These are phyloP conservation scores for Macroglossus sobrinus DNA, from an alignment of 2,113 vertebrate species.

Conservation along the genomic window DNA sequence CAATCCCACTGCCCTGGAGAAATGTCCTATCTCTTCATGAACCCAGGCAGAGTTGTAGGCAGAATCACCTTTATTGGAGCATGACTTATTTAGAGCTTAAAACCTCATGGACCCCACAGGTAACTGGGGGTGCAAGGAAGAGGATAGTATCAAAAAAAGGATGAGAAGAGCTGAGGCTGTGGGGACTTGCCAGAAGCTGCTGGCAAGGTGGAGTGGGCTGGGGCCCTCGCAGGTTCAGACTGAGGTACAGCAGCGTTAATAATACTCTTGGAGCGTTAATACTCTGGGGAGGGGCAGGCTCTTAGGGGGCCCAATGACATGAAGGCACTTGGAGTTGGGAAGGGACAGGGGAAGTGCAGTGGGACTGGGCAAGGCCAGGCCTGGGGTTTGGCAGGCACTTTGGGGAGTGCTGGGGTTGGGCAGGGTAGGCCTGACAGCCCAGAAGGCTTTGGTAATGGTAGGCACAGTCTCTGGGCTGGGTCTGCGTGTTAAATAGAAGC, in stretches of 20 bases:
- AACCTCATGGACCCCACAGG: neutral
- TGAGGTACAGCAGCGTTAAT: constrained; percentile 68
- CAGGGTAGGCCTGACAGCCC: constrained; percentile 50
- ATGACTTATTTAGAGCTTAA: constrained; percentile 22
- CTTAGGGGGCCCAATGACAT: constrained; percentile 60
- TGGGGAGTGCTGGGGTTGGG: constrained; percentile 69
- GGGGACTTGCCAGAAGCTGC: constrained; percentile 54
- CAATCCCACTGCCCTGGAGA: neutral
- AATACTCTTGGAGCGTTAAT: constrained; percentile 75
- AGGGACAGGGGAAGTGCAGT: neutral
- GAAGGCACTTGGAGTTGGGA: constrained; percentile 71
- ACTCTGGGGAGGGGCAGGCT: constrained; percentile 66
- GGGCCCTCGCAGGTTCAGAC: constrained; percentile 58
- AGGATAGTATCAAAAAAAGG: constrained; percentile 51
- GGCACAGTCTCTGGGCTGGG: constrained; percentile 70
- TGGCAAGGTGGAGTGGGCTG: constrained; percentile 8
- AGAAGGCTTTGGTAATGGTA: constrained; percentile 71
- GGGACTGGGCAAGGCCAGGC: constrained; percentile 62
- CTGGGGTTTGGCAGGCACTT: constrained; percentile 63
- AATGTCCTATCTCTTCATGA: neutral
- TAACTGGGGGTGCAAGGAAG: neutral
- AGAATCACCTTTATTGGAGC: constrained; percentile 67
- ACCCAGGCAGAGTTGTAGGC: constrained; percentile 8
- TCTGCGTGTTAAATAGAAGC: constrained; percentile 21
- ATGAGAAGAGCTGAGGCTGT: constrained; percentile 22